Base-by-base conservation (phyloP, 2,888 invertebrate species). In the Boloria selene region DNA sequence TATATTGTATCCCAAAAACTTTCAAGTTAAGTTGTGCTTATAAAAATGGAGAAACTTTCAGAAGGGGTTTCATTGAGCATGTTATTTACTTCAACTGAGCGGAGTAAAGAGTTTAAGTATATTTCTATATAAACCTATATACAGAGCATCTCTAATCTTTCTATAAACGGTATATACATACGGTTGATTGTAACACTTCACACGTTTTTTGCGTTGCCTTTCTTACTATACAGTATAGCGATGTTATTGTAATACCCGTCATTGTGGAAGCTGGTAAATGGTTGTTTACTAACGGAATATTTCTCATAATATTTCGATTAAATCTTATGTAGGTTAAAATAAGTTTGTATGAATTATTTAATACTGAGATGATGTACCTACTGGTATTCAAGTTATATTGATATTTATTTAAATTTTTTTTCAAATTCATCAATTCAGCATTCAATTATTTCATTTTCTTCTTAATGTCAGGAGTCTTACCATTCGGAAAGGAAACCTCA, bases 181-280 rank as follows among this genome's bases (percentile, higher is more conserved):
- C 38, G 16, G 38, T 61, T 18, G 58, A 50, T 49, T 42, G 68
- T 63, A 53, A 55, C 62, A 65, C 16, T 68, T 68, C 65, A 56
- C 68, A 68, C 60, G 62, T 63, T 51, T 55, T 52, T 59, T 55
- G 55, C 22, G 10, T 38, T 18, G 6, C 22, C 38, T 45, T 61
- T 61, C 55, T 51, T 45, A 45, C 50, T 56, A 38, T 22, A 53
- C 45, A 7, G 53, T 16, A 61, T 54, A 55, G 22, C 31, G 45
- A 38, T 52, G 22, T 62, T 47, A 58, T 61, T 54, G 50, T 52
- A 45, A 54, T 42, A 51, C 53, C 16, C 31, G 31, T 31, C 42
- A 58, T 56, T 49, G 53, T 68, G 62, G 55, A 18, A 44, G 47
- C 55, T 53, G 49, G 60, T 66, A 42, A 56, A 60, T 42, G 62